A percentile compares a stretch with the other conserved stretches of the same genome.
Evolutionary conservation across 2,797 vertebrate species (phyloP).

Genomic region (Furcifer pardalis): DNA sequence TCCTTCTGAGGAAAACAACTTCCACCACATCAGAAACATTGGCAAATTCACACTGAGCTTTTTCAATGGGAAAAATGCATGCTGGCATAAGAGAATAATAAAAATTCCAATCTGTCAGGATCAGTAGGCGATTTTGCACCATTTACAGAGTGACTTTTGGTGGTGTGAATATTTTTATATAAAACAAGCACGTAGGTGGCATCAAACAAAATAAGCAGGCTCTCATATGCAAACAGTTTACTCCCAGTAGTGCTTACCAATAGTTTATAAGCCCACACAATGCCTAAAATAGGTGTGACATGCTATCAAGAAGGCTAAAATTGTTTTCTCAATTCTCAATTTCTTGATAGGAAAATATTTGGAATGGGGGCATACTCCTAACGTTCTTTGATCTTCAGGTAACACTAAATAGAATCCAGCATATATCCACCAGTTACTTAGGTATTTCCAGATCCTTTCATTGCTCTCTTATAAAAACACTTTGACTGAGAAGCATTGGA

Average conservation of each 20-base stretch:
- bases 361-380: background rate
- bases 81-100: background rate
- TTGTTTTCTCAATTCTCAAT: conserved; percentile 16
- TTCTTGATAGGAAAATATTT: background rate
- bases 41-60: background rate
- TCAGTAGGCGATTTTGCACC: background rate
- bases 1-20: conserved; percentile 26
- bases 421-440: background rate
- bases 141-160: conserved; percentile 17
- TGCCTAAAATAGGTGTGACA: conserved; percentile 21
- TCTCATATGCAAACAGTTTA: background rate
- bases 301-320: conserved; percentile 1
- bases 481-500: background rate
- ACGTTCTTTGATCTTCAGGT: background rate
- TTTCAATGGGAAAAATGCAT: background rate
- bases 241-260: background rate
- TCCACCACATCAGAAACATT: background rate
- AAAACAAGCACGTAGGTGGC: conserved; percentile 17
- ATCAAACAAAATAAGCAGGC: conserved; percentile 7
- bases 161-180: conserved; percentile 10
- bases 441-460: background rate
- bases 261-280: conserved; percentile 1
- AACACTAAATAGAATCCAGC: background rate
- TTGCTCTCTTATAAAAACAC: background rate
- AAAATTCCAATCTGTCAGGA: conserved; percentile 16